These are phyloP conservation scores for Tetraneura akinire DNA, from an alignment of 1,140 invertebrate genomes.

Conservation along the genomic window DNA sequence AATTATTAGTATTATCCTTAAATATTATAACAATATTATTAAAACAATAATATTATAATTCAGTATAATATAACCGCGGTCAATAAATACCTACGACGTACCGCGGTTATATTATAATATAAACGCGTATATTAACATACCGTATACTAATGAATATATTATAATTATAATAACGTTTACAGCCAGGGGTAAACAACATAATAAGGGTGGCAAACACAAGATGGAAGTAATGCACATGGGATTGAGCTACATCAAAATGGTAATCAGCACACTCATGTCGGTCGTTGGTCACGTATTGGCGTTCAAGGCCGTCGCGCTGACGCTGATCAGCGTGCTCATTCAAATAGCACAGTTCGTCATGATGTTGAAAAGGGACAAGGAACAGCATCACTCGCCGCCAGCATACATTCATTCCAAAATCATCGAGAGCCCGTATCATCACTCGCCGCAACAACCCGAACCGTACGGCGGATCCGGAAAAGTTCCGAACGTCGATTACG, in stretches of 20 bases:
- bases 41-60: too few relatives aligned
- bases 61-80: too few relatives aligned
- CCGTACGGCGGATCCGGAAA: background rate
- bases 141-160: too few relatives aligned
- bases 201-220: slow-evolving; percentile 11
- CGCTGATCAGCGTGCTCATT: slow-evolving; percentile 24
- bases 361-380: slow-evolving; percentile 3
- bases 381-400: background rate
- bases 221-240: slow-evolving; percentile 30
- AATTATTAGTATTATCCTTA: too few relatives aligned
- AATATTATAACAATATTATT: too few relatives aligned
- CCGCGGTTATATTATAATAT: too few relatives aligned
- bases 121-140: too few relatives aligned
- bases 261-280: background rate
- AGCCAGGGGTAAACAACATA: slow-evolving; percentile 23
- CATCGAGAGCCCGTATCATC: slow-evolving; percentile 30
- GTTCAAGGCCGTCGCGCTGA: slow-evolving; percentile 19
- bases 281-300: slow-evolving; percentile 8
- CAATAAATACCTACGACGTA: background rate
- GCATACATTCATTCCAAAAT: slow-evolving; percentile 4
- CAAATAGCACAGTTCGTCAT: slow-evolving; percentile 37
- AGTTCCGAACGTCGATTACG: background rate
- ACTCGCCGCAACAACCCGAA: background rate
- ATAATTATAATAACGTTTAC: background rate
- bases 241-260: slow-evolving; percentile 31